phyloP scores from a whole-genome alignment of 2,888 invertebrate genomes.

The Eilema caniola region DNA sequence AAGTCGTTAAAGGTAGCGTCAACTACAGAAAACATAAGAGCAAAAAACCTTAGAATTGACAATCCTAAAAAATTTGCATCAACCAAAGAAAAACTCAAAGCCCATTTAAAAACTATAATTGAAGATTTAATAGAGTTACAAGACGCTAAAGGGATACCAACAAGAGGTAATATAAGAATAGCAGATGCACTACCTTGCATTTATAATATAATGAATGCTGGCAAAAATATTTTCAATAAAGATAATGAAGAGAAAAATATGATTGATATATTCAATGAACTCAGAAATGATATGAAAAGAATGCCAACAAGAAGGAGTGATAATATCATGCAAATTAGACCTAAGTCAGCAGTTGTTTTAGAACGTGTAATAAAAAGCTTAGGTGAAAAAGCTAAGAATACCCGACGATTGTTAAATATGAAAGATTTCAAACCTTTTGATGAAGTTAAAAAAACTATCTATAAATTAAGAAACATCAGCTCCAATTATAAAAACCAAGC shows the following conservation, averaged over 20 bases:
- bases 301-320: slow-evolving; percentile 57
- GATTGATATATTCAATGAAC: slow-evolving; percentile 59
- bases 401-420: slow-evolving; percentile 56
- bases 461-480: slow-evolving; percentile 56
- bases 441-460: slow-evolving; percentile 62
- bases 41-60: not conserved
- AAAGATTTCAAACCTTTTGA: slow-evolving; percentile 57
- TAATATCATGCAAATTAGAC: slow-evolving; percentile 43
- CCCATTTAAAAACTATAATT: slow-evolving; percentile 73
- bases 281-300: slow-evolving; percentile 63
- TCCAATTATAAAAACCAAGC: slow-evolving; percentile 67
- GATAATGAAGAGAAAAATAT: slow-evolving; percentile 53
- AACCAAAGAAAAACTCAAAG: slow-evolving; percentile 72
- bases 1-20: not conserved
- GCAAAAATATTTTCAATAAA: slow-evolving; percentile 31
- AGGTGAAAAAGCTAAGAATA: slow-evolving; percentile 43
- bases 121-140: slow-evolving; percentile 74
- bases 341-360: slow-evolving; percentile 74
- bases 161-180: slow-evolving; percentile 60
- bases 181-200: slow-evolving; percentile 75
- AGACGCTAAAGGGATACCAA: slow-evolving; percentile 58
- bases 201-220: slow-evolving; percentile 66
- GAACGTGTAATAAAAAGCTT: slow-evolving; percentile 71
- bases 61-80: slow-evolving; percentile 45
- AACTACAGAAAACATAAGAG: not conserved